These are phyloP conservation scores for Zosterops japonicus DNA, from an alignment of 2,113 vertebrate genomes.

Conservation along the genomic window DNA sequence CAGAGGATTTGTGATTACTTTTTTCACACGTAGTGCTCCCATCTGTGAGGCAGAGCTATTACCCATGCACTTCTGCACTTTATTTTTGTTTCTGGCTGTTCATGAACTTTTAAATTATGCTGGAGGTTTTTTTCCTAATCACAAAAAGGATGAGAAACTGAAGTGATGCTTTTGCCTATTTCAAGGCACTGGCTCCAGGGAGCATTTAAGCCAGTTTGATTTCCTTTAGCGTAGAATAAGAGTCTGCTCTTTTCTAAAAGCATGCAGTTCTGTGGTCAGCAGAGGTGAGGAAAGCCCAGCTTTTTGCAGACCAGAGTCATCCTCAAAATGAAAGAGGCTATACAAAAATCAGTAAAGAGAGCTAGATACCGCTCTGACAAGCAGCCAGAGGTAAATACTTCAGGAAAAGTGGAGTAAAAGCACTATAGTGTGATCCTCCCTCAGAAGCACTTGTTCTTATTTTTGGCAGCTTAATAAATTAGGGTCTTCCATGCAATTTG, in stretches of 20 bases:
- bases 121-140: not conserved
- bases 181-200: not conserved
- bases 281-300: not conserved
- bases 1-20: not conserved
- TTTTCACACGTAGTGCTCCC: not conserved
- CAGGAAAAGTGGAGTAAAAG: not conserved
- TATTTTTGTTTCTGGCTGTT: not conserved
- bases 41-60: not conserved
- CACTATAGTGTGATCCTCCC: not conserved
- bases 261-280: not conserved
- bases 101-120: not conserved
- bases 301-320: not conserved
- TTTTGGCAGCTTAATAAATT: not conserved
- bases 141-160: not conserved
- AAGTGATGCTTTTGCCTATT: not conserved
- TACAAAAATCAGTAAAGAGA: not conserved
- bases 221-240: not conserved
- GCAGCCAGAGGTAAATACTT: not conserved
- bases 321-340: not conserved
- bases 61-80: not conserved
- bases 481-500: not conserved
- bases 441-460: not conserved
- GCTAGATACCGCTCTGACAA: not conserved
- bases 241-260: not conserved
- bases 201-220: not conserved